Evolutionary conservation across 2,797 vertebrate species (phyloP).

Genomic region (Pygocentrus nattereri): DNA sequence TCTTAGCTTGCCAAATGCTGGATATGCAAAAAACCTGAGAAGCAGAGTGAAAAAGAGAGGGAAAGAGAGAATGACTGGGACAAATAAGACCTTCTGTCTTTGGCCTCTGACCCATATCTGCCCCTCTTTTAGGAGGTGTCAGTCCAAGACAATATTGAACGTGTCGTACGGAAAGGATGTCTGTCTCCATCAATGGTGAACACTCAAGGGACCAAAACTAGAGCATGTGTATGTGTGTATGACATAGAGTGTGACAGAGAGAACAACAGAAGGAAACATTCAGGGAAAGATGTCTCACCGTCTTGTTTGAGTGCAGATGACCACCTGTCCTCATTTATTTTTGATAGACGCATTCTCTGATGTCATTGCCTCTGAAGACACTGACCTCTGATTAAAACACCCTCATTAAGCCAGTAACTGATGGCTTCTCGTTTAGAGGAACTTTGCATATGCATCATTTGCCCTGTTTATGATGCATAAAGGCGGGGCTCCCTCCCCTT

Average conservation of each 20-base stretch:
- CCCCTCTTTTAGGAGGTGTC: slow-evolving; percentile 51
- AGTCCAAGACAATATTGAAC: slow-evolving; percentile 47
- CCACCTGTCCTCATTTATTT: slow-evolving; percentile 41
- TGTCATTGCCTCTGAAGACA: slow-evolving; percentile 55
- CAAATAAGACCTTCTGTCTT: slow-evolving; percentile 25
- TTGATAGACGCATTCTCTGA: slow-evolving; percentile 28
- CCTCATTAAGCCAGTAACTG: slow-evolving; percentile 69
- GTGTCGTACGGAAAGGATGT: slow-evolving; percentile 37
- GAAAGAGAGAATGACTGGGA: slow-evolving; percentile 15
- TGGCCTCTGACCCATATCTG: slow-evolving; percentile 51
- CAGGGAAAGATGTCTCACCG: slow-evolving; percentile 21
- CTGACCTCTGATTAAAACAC: slow-evolving; percentile 69
- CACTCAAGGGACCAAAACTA: slow-evolving; percentile 40
- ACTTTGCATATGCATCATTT: slow-evolving; percentile 78
- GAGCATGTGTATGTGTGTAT: slow-evolving; percentile 23
- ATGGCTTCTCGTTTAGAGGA: slow-evolving; percentile 71
- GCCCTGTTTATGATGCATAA: slow-evolving; percentile 72
- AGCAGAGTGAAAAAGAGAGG: background rate
- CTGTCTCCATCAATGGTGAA: slow-evolving; percentile 42
- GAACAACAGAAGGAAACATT: background rate
- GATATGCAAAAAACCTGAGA: slow-evolving; percentile 37
- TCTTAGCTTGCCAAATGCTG: background rate
- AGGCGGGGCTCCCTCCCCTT: slow-evolving; percentile 60
- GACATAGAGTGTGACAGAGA: slow-evolving; percentile 2
- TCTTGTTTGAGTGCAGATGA: slow-evolving; percentile 15